Conservation (phyloP, 2,888 invertebrate genomes). For the Pollenia griseotomentosa region DNA sequence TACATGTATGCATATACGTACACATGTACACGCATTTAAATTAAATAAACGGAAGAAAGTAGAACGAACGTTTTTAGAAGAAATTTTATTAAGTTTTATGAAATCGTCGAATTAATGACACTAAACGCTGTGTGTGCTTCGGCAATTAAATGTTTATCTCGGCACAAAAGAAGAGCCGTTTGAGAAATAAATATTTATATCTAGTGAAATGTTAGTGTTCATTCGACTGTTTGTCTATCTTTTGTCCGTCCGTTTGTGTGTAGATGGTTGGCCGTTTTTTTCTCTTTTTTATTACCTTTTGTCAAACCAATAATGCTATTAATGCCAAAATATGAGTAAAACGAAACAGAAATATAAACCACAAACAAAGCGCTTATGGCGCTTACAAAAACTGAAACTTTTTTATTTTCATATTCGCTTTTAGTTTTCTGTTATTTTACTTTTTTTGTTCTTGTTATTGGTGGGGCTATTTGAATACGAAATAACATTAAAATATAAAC, state of each 20-base stretch:
- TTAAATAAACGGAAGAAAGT: constrained; percentile 25
- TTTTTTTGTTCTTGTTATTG: neutral
- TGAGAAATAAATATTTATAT: neutral
- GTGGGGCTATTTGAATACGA: neutral
- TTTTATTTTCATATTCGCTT: constrained; percentile 15
- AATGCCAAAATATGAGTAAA: constrained; percentile 31
- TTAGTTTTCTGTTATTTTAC: neutral
- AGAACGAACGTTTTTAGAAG: constrained; percentile 51
- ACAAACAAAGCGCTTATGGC: constrained; percentile 56
- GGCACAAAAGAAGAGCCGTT: constrained; percentile 15
- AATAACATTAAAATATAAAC: constrained; percentile 28
- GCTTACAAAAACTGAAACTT: constrained; percentile 55
- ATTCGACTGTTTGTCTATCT: neutral
- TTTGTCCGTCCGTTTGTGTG: neutral
- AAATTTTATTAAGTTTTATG: constrained; percentile 26
- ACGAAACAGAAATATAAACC: constrained; percentile 21
- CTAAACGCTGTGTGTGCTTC: constrained; percentile 43
- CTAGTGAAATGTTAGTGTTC: constrained; percentile 55
- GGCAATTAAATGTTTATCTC: constrained; percentile 60
- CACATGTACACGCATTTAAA: neutral
- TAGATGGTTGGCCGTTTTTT: neutral
- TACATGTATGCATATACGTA: no score
- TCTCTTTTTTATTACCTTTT: constrained; percentile 43
- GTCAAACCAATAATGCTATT: constrained; percentile 31
- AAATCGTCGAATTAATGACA: constrained; percentile 51